Base-by-base conservation (phyloP, 30 jellyfish, hydroid and myxozoan genomes). In the Hydractinia echinata region DNA sequence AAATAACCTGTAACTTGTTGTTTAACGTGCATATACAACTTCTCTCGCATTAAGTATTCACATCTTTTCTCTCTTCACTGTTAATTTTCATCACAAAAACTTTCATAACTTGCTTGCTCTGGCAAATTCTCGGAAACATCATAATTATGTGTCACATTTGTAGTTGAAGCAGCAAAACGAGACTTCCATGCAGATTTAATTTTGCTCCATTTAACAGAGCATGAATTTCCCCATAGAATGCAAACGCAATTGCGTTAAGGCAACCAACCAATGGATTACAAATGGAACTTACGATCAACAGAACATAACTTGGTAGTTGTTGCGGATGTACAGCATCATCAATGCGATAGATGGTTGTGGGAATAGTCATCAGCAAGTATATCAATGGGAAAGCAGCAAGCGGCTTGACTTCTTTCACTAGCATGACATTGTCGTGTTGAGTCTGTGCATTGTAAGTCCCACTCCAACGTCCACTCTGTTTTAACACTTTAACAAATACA, bases 371-470 rank as follows among this genome's bases (percentile, higher is more conserved):
- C 54, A 85, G 61, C 67, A 88, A 54, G 83, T 93, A 93, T 51
- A 93, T 88, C 85, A 93, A 53, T 5, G 99, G 99, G 67, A 81
- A 93, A 51, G 96, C 99, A 80, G 95, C 76, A 51, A 93, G 61
- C 21, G 83, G 89, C 60, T 87, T 87, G 4, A 93, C 96, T 76
- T 93, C 99, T 62, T 88, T 79, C 56, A 76, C 77, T 73, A 87
- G 71, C 39, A 81, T 82, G 44, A 72, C 95, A 82, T 73, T 83
- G 56, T 93, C 96, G 6, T 91, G 83, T 80, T 87, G 95, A 16
- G 76, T 84, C 73, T 84, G 94, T 54, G 94, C 90, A 83, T 88
- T 88, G 74, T 56, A 88, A 6, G 96, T 88, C 14, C 99, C 99
- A 61, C 74, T 95, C 96, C 96, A 68, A 49, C 61, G 76, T 8